These are phyloP conservation scores for Thamnaconus septentrionalis DNA, from an alignment of 2,113 vertebrate species.

Conservation along the genomic window DNA sequence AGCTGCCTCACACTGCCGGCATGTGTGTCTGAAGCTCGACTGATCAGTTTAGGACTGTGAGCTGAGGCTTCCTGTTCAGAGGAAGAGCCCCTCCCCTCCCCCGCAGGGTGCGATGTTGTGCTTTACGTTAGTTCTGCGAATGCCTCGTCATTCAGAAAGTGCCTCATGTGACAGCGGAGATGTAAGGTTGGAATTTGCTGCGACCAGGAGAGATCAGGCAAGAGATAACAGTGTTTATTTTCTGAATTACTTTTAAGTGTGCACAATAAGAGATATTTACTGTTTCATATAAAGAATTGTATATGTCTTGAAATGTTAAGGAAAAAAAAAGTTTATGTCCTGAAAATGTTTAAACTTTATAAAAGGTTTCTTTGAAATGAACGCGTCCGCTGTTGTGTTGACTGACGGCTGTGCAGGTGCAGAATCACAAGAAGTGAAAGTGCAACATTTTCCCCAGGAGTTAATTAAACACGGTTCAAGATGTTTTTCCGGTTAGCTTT, in stretches of 20 bases:
- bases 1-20: slow-evolving; percentile 62
- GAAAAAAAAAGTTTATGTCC: slow-evolving; percentile 62
- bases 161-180: slow-evolving; percentile 63
- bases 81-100: slow-evolving; percentile 36
- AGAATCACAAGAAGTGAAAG: too few species aligned
- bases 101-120: slow-evolving; percentile 31
- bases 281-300: slow-evolving; percentile 76
- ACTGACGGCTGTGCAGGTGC: too few species aligned
- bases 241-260: slow-evolving; percentile 70
- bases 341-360: slow-evolving; percentile 72
- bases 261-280: slow-evolving; percentile 75
- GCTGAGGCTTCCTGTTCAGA: slow-evolving; percentile 33
- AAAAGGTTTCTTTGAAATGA: slow-evolving; percentile 69
- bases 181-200: slow-evolving; percentile 35
- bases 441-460: too few species aligned
- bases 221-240: slow-evolving; percentile 74
- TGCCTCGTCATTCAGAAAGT: slow-evolving; percentile 73
- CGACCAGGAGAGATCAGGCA: slow-evolving; percentile 12
- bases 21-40: slow-evolving; percentile 53
- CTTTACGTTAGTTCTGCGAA: slow-evolving; percentile 43
- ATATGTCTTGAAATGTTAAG: slow-evolving; percentile 66
- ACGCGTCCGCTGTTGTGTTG: neutral
- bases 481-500: too few species aligned
- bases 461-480: too few species aligned
- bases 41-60: slow-evolving; percentile 49